Evolutionary conservation across 2,797 vertebrate species (phyloP), one percentile per base, ranked within the genome.

Genomic region (Rhincodon typus): DNA sequence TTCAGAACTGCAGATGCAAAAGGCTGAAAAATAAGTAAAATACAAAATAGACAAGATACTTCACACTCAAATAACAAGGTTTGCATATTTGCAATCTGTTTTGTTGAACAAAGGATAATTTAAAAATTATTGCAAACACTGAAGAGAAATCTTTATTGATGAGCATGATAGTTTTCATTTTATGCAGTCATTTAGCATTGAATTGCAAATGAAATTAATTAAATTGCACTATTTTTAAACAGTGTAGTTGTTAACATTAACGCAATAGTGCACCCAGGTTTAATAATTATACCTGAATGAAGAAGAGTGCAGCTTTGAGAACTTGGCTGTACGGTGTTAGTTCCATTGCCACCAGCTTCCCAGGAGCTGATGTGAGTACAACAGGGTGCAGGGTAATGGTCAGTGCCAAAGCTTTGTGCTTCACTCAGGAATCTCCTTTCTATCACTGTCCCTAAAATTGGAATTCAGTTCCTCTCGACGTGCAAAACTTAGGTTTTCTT

Each of bases 301-400:
- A 13, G 38, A 17, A 96, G 96, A 96, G 95, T 96, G 87, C 23
- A 25, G 13, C 57, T 94, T 50, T 57, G 12, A 86, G 38, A 66
- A 86, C 42, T 97, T 96, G 97, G 98, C 97, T 98, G 97, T 96
- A 97, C 97, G 1, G 96, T 97, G 77, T 97, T 97, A 34, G 97
- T 98, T 96, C 98, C 97, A 1, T 98, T 98, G 97, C 97, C 98
- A 96, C 97, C 96, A 21, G 97, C 97, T 97, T 98, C 98, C 97
- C 97, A 98, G 95, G 97, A 96, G 4, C 97, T 98, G 97, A 98
- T 97, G 95, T 95, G 96, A 96, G 96, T 95, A 87, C 96, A 12
- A 95, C 96, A 93, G n/a, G 91, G 5, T 67, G 95, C 90, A 97
- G 87, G 46, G 2, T 30, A 3, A 6, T n/a, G 94, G 17, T 21